Percentiles rank a stretch among this genome's conserved stretches.
These are phyloP conservation scores for Caenorhabditis zanzibari DNA, from an alignment of 2,888 invertebrate species.

Conservation along the genomic window DNA sequence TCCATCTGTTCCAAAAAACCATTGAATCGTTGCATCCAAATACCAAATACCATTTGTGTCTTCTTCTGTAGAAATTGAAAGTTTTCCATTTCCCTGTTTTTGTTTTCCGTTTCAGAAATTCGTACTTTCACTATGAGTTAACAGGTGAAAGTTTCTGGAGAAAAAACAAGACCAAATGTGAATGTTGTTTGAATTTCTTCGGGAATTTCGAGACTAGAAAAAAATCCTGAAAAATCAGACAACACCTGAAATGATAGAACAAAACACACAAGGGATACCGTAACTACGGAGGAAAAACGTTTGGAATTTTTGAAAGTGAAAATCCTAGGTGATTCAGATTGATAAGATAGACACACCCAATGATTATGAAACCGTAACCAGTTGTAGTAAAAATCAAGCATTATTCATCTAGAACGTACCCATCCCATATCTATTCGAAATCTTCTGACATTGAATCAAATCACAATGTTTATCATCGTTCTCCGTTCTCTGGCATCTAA, in stretches of 20 bases:
- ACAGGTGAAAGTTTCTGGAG: slow-evolving; percentile 11
- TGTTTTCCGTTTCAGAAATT: not conserved
- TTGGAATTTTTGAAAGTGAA: not conserved
- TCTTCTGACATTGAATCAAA: not conserved
- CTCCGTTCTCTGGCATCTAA: not conserved
- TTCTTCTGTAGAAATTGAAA: slow-evolving; percentile 10
- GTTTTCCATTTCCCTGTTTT: not conserved
- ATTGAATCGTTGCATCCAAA: not conserved
- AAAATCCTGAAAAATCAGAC: not conserved
- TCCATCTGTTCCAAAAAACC: slow-evolving; percentile 15
- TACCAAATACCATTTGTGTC: slow-evolving; percentile 15
- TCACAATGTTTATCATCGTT: not conserved
- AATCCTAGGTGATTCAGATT: not conserved
- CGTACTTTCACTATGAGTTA: not conserved
- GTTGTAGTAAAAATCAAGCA: not conserved
- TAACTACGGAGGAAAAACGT: not conserved
- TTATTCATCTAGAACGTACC: not conserved
- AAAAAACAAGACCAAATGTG: not conserved
- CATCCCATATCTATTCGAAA: not conserved
- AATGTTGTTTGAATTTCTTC: not conserved
- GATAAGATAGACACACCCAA: not conserved
- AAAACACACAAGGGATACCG: not conserved
- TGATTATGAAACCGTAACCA: not conserved
- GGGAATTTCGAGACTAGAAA: not conserved
- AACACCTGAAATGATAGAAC: not conserved